A percentile compares a stretch with the other conserved stretches of the same genome.
Evolutionary conservation across 2,797 vertebrate genomes (phyloP).

Genomic region (Pteropus rufus): DNA sequence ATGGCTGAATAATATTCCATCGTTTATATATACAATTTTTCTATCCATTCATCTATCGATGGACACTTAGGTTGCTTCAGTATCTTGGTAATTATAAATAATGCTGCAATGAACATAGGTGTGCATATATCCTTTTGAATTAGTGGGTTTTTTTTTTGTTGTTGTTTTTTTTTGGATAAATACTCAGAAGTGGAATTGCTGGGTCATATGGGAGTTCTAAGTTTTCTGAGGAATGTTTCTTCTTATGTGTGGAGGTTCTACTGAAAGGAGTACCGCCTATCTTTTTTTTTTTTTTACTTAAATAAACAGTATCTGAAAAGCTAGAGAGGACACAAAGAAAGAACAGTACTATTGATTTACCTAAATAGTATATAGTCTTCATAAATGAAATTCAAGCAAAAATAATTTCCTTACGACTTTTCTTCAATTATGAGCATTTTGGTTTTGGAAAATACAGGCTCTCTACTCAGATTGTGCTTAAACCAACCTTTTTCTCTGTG

Average conservation of each 20-base stretch:
- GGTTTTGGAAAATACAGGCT: not conserved
- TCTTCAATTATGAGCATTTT: not conserved
- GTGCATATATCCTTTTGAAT: too few species aligned
- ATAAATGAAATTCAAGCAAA: not conserved
- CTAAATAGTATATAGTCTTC: not conserved
- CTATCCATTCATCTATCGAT: too few species aligned
- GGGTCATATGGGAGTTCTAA: too few species aligned
- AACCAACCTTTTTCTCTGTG: not conserved
- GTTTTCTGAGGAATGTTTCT: not conserved
- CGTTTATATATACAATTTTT: too few species aligned
- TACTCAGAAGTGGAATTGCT: too few species aligned
- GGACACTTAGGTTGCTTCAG: too few species aligned
- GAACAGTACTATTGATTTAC: not conserved
- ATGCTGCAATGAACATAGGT: too few species aligned
- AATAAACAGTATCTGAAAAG: not conserved
- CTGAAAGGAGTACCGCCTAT: not conserved
- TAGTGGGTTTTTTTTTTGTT: too few species aligned
- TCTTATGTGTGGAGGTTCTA: not conserved
- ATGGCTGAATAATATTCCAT: too few species aligned
- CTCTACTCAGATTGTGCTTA: not conserved
- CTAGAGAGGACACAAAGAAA: not conserved
- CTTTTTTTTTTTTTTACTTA: not conserved
- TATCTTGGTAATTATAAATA: too few species aligned
- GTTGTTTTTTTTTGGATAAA: too few species aligned
- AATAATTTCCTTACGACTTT: not conserved